Evolutionary conservation across 2,888 invertebrate genomes (phyloP), one percentile per base, ranked within the genome.

Genomic region (Rotaria magnacalcarata): DNA sequence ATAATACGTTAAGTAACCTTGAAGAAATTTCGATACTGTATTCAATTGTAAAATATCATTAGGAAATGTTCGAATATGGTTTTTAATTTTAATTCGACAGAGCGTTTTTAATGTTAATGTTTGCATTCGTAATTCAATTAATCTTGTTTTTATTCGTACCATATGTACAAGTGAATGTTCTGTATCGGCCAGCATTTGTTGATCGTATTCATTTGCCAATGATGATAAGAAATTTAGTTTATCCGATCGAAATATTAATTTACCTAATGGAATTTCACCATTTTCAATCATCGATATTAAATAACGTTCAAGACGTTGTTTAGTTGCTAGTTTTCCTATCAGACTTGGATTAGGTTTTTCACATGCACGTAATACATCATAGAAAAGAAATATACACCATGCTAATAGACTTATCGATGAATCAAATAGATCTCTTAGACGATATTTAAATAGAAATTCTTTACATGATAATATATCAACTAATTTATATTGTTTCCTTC

Each of bases 361-460:
- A 80, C 75, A 80, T 47, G 24, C 47, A 1, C 75, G 75, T 43
- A 80, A 43, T 47, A 80, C 75, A 24, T 80, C 75, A 80, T 80
- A 80, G n/a, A 80, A 80, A 24, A 80, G 41, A 80, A 80, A 80
- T 80, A 80, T 80, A 47, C 43, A 80, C 75, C 75, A 80, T 80
- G 75, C 27, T 24, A 80, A 80, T 47, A 43, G 1, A 80, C 75
- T 19, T 11, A 80, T 47, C 24, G 75, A 24, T 24, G 47, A 47
- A 80, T 80, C 75, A 47, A 80, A 80, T 80, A 80, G 8, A 47
- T 80, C 75, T 47, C 47, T 5, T 8, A 80, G 21, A 47, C 75
- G 75, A 80, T 80, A 80, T 80, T 80, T 80, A 11, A 80, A 80
- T 47, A 80, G 7, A 80, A 80, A 80, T 80, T 80, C 75, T 80